These are phyloP conservation scores for Herpailurus yagouaroundi DNA, from an alignment of 2,113 vertebrate species.

Conservation along the genomic window DNA sequence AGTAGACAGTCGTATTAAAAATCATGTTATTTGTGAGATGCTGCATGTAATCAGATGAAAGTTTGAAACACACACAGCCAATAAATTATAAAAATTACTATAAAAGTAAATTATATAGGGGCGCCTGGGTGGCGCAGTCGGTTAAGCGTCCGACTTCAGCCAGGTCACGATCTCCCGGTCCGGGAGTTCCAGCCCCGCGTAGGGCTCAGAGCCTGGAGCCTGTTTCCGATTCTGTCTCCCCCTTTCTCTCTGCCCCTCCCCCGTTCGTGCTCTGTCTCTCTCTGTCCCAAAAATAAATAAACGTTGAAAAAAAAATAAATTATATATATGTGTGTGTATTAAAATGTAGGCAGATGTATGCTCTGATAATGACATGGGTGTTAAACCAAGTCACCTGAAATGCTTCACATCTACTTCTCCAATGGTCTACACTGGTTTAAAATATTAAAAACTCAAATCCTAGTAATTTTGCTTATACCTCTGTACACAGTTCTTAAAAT, in stretches of 20 bases:
- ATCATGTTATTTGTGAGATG: slow-evolving; percentile 4
- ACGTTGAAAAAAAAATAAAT: background rate
- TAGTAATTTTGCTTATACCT: background rate
- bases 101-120: background rate
- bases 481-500: background rate
- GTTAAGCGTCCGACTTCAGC: too few species aligned
- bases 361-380: background rate
- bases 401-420: background rate
- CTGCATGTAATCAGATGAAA: background rate
- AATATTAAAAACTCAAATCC: slow-evolving; percentile 3
- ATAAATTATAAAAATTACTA: background rate
- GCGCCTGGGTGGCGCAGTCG: too few species aligned
- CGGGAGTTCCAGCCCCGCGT: too few species aligned
- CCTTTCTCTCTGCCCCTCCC: too few species aligned
- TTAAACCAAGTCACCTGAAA: slow-evolving; percentile 14
- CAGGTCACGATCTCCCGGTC: too few species aligned
- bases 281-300: too few species aligned
- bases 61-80: background rate
- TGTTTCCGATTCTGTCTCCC: too few species aligned
- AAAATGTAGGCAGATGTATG: background rate
- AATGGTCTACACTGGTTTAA: background rate
- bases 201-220: too few species aligned
- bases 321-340: background rate
- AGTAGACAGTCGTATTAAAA: background rate
- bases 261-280: too few species aligned